Base-by-base conservation (phyloP, 2,797 vertebrate species). In the Meriones psammophilus region DNA sequence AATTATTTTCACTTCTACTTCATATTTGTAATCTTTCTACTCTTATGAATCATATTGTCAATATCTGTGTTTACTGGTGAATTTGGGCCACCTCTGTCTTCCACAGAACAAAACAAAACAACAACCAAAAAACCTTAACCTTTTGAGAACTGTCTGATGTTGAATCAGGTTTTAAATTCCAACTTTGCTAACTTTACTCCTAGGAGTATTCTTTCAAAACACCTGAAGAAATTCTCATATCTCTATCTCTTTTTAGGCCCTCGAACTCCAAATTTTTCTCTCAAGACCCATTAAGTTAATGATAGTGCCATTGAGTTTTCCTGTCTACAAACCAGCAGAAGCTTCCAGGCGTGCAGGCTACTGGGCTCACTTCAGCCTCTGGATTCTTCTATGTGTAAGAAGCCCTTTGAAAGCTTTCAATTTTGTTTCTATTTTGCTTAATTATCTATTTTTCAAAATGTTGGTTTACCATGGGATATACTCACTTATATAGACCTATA, bases 121-220 rank as follows among this genome's bases (percentile, higher is more conserved):
- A 42, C 42, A 42, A 42, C 42, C 5, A 42, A 46, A 83, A 71
- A 90, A 81, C 36, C 42, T 69, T 86, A 88, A 58, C 90, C 18
- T 88, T 94, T n/a, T 92, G 80, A 87, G 50, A 88, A 66, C 28
- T 71, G 92, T 8, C 8, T 96, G 66, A 84, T 39, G 22, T 39
- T 96, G 60, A 94, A 92, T 85, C n/a, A 92, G 69, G 1, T 2
- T 24, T 84, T 36, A 24, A 74, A 90, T 95, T 95, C 46, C 68
- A 89, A 74, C 12, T 88, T 87, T 81, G 28, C 14, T 83, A 89
- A 9, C 46, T 76, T 94, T 50, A 79, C 36, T 93, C 33, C 17
- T 81, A n/a, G 4, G 20, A 18, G 36, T 22, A 84, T 92, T 96
- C 22, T 93, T 12, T 17, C 68, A 91, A 13, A 30, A 18, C 18